Conservation (phyloP, 2,888 invertebrate species). For the Dugesia japonica region DNA sequence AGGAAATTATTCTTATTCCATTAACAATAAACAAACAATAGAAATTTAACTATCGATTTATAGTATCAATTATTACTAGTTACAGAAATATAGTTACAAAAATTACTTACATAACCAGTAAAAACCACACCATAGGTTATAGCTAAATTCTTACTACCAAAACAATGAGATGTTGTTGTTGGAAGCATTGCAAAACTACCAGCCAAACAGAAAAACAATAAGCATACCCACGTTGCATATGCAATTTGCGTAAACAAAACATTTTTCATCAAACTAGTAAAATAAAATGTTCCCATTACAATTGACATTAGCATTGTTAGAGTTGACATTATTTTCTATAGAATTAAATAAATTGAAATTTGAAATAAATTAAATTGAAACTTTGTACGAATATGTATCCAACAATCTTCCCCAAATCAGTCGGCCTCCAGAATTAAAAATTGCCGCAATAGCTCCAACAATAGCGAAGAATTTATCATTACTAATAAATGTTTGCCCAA, state of each 20-base stretch:
- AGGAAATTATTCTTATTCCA: no score
- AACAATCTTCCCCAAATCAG: slow-evolving; percentile 48
- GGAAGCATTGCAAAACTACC: slow-evolving; percentile 4
- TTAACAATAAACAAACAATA: no score
- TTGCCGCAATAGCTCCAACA: slow-evolving; percentile 48
- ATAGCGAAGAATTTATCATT: slow-evolving; percentile 50
- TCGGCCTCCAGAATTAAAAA: slow-evolving; percentile 49
- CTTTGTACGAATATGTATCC: not conserved
- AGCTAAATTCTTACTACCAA: not conserved
- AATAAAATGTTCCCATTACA: not conserved
- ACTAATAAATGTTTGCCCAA: slow-evolving; percentile 39
- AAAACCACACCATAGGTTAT: not conserved
- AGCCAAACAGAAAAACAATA: not conserved
- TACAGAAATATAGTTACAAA: no score
- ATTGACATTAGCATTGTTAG: not conserved
- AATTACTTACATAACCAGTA: not conserved
- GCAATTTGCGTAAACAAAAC: not conserved
- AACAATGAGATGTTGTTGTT: not conserved
- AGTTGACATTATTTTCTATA: not conserved
- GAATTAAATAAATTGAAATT: not conserved
- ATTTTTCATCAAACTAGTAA: not conserved
- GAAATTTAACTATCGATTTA: no score
- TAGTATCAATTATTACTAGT: no score
- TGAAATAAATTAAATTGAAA: not conserved
- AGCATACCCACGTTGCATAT: not conserved